Evolutionary conservation across 2,113 vertebrate genomes (phyloP), one percentile per base, ranked within the genome.

Genomic region (Leptodactylus fuscus): DNA sequence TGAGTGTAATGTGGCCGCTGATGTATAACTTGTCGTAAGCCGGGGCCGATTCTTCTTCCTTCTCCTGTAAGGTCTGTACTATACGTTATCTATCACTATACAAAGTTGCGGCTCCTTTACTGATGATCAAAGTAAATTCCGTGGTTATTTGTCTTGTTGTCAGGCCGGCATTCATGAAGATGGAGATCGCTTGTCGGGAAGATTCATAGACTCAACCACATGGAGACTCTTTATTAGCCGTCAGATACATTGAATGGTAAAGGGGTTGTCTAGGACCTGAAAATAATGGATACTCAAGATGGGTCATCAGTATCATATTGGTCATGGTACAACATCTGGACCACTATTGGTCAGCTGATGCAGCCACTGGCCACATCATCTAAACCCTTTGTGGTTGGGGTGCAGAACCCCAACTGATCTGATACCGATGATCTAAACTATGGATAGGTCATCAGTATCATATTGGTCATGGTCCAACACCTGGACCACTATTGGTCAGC

Each of bases 71-170:
- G 9, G 32, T 48, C 67, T 41, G 41, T 16, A 55, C 65, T 49
- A 29, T 58, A 12, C 7, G n/a, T 34, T 46, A 84, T 76, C 15
- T 44, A 38, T 83, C 81, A 60, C 20, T 9, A 49, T 32, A 46
- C 29, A 44, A 38, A 29, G 24, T 38, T 10, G 27, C 58, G 29
- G 83, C 41, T 67, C 67, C 71, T 53, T 67, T 49, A 77, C 74
- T 24, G 24, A 77, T 22, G 18, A 78, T 44, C 16, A 22, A 13
- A 78, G 55, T 13, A 78, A 51, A 85, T 41, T 16, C 49, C 29
- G 51, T 0, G 2, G 44, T 41, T n/a, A 84, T 77, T 85, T 69
- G 38, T 85, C 74, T 85, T 85, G 36, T 85, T 85, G 71, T 84
- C 82, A 84, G 55, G n/a, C n/a, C 20, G 48, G 51, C 27, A 38